Evolutionary conservation across 2,113 vertebrate species (phyloP).

Genomic region (Neogobius melanostomus): DNA sequence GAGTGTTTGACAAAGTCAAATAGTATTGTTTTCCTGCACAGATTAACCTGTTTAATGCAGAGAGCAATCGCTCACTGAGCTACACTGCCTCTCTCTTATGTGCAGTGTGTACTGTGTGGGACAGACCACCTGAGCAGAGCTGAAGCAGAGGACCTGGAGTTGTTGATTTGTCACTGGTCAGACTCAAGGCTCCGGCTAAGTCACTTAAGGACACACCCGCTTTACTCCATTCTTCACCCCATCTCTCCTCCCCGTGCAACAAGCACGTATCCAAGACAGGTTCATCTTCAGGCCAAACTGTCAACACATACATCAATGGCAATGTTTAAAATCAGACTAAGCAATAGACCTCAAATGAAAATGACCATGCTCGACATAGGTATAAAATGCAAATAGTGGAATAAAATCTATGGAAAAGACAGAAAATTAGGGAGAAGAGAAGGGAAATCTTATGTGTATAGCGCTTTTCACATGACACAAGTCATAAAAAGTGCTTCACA

Average conservation of each 20-base stretch:
- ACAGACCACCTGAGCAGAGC: slow-evolving; percentile 74
- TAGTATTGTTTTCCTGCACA: slow-evolving; percentile 58
- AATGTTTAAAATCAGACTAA: slow-evolving; percentile 38
- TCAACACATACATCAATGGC: slow-evolving; percentile 70
- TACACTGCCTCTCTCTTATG: slow-evolving; percentile 6
- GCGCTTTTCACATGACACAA: too few species aligned
- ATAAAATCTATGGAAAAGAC: neutral
- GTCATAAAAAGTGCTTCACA: too few species aligned
- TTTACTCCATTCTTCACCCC: slow-evolving; percentile 44
- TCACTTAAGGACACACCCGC: slow-evolving; percentile 70
- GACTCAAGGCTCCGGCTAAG: slow-evolving; percentile 50
- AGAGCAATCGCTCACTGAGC: slow-evolving; percentile 54
- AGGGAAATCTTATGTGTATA: too few species aligned
- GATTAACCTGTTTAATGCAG: slow-evolving; percentile 65
- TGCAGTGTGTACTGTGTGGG: slow-evolving; percentile 28
- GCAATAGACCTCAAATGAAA: neutral
- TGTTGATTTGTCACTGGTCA: slow-evolving; percentile 76
- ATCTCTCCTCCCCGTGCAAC: slow-evolving; percentile 59
- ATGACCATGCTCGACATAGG: neutral
- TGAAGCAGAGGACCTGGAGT: slow-evolving; percentile 61
- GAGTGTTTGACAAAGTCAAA: slow-evolving; percentile 71
- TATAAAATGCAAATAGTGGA: neutral
- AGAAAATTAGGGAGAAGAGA: neutral
- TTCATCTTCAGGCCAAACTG: slow-evolving; percentile 70
- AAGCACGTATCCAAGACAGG: slow-evolving; percentile 54